Base-by-base conservation (phyloP, 2,888 invertebrate genomes). In the Panorpa germanica region DNA sequence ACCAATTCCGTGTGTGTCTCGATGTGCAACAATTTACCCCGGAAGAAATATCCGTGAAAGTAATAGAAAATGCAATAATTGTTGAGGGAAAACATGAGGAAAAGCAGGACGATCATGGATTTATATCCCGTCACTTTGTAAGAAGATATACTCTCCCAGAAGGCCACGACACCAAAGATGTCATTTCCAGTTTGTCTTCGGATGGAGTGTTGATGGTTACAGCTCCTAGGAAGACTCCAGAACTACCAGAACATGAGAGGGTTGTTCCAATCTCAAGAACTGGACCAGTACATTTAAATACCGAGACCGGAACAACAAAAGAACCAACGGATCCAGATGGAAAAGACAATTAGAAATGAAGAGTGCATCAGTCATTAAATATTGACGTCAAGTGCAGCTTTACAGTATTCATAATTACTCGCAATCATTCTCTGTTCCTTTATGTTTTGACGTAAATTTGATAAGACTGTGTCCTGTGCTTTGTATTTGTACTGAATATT, bases 81-180 rank as follows among this genome's bases (percentile, higher is more conserved):
- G 61, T 78, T n/a, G 76, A 82, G 48, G 82, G 75, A 0, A 77
- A 71, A 45, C 82, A 77, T 45, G 77, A 77, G 42, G 70, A 81
- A 37, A 71, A 71, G 40, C 63, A 66, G 25, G 76, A 78, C 39
- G 66, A 70, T n/a, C 71, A 73, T 40, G 81, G 81, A 0, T 72
- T 65, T 48, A 69, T 80, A 14, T 69, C 72, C 22, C 65, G 78
- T 32, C 76, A 82, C 38, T 77, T 83, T 41, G 65, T 74, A 35
- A 61, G 83, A 27, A 64, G 74, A 35, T 85, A 82, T 47, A 47
- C 69, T 27, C 48, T 85, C 29, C 83, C 85, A 0, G 67, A 73
- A 41, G 77, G 72, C 1, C 76, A 75, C 33, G 75, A 83, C 34
- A 62, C 76, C 5, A 69, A 69, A 35, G 63, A 70, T 25, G 72